Base-by-base conservation (phyloP, 2,888 invertebrate species). In the Rhopalosiphum nymphaeae region DNA sequence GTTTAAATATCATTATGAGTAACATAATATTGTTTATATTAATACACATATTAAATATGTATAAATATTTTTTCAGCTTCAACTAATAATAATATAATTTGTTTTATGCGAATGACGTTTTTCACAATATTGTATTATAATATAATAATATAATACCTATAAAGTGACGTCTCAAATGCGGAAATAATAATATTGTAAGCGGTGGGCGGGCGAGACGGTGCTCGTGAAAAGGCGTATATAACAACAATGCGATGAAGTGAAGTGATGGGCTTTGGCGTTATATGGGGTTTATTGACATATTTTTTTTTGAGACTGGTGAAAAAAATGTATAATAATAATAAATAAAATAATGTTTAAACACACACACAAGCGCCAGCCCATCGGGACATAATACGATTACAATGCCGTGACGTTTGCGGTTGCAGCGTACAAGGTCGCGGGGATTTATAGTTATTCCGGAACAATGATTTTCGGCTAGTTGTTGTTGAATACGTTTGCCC, bases 391-490 rank as follows among this genome's bases (percentile, higher is more conserved):
- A 91, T 91, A 91, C 91, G 78, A 91, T 91, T 78, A 91, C 91
- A 91, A 53, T 91, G 91, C 78, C 78, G 53, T 91, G 91, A 91
- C 53, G 78, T 91, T 91, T 91, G 91, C 53, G 91, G 91, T 78
- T 84, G 36, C 78, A 78, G 90, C 13, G 86, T 36, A 91, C 86
- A n/a, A 92, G 86, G 92, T 87, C 46, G 61, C 61, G 49, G 87
- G 86, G 92, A 92, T 92, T 87, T 87, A 92, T 61, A 26, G 86
- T 86, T 46, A 61, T 92, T 44, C 91, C 91, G 86, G 92, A 92
- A 87, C 92, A 92, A 92, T 92, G 92, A 92, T 92, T 92, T 92
- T 92, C 86, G 87, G 46, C 36, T 61, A 61, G n/a, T 61, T 46
- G 85, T 86, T 26, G 84, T 61, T 87, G 57, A 57, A 57, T 42